Evolutionary conservation across 1,140 invertebrate genomes (phyloP).

Genomic region (Drosophila burlai): DNA sequence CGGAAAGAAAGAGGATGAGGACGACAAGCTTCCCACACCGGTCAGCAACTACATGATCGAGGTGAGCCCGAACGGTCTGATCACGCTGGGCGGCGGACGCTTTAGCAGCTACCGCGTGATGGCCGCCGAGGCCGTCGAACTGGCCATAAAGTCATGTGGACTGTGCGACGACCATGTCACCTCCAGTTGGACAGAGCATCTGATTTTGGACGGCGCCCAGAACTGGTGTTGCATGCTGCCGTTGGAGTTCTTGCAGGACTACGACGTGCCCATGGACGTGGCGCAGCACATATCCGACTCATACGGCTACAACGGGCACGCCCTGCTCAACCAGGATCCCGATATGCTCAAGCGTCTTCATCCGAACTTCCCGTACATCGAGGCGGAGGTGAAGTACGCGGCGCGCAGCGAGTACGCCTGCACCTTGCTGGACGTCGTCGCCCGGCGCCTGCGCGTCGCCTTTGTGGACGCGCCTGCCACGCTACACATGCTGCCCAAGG

Average conservation of each 20-base stretch:
- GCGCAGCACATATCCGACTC: constrained; percentile 62
- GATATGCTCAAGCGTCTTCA: constrained; percentile 33
- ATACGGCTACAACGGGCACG: constrained; percentile 55
- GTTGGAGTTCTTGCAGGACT: constrained; percentile 52
- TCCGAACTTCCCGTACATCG: constrained; percentile 60
- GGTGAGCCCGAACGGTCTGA: constrained; percentile 46
- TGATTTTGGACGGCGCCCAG: constrained; percentile 54
- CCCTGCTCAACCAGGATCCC: constrained; percentile 8
- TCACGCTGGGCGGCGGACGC: constrained; percentile 60
- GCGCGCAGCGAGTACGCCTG: constrained; percentile 59
- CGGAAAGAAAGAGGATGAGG: neutral
- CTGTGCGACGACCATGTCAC: constrained; percentile 32
- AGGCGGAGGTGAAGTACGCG: constrained; percentile 58
- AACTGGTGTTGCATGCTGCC: constrained; percentile 54
- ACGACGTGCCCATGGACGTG: constrained; percentile 59
- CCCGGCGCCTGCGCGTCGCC: constrained; percentile 51
- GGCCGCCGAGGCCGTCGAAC: constrained; percentile 58
- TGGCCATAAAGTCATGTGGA: constrained; percentile 44
- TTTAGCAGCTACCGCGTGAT: constrained; percentile 64
- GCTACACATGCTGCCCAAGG: constrained; percentile 46
- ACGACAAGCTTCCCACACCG: neutral
- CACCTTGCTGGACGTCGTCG: constrained; percentile 55
- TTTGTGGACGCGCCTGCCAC: constrained; percentile 56
- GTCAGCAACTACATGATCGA: constrained; percentile 50
- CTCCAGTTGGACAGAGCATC: constrained; percentile 32